Evolutionary conservation across 2,797 vertebrate genomes (phyloP), one percentile per base, ranked within the genome.

Genomic region (Chaetodon trifasciatus): DNA sequence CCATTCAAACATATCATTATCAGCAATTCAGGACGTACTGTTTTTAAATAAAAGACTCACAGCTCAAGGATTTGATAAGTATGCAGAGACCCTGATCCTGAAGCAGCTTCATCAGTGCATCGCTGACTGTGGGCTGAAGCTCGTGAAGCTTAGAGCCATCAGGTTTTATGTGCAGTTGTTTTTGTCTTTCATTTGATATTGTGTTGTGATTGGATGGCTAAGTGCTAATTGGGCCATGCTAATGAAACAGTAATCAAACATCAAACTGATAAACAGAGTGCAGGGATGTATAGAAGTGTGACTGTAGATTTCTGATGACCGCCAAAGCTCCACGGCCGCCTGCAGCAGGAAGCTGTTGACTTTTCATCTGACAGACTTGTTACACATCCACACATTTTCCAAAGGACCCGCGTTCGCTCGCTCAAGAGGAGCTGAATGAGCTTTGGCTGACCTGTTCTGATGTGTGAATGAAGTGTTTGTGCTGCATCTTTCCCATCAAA

Each of bases 281-380:
- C 24, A 1, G 12, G 46, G 6, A 68, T 0, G 11, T 72, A 12
- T 63, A 17, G 67, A 73, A 79, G 64, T 62, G 32, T 6, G 37
- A 47, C 64, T 73, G 70, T 65, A 24, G 61, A 81, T 67, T 65
- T 11, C 23, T 55, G 60, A 52, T 67, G 40, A 73, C 19, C 32
- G 7, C 28, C 28, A 4, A 73, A 47, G n/a, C 28, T 28, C 50
- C 64, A 56, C 49, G 0, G 50, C 35, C 37, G n/a, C 57, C 42
- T 61, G 42, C 74, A 32, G 40, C 52, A 74, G 68, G 32, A 72
- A 46, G 52, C 62, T 66, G 53, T 62, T 78, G 71, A 78, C 61
- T 65, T 68, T 57, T 63, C 49, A 52, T 24, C 49, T 58, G 24
- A 63, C 32, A 74, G 70, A 74, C 61, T 76, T 70, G n/a, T 78